phyloP scores from a whole-genome alignment of 2,797 vertebrate genomes.

The Harpagifer antarcticus region DNA sequence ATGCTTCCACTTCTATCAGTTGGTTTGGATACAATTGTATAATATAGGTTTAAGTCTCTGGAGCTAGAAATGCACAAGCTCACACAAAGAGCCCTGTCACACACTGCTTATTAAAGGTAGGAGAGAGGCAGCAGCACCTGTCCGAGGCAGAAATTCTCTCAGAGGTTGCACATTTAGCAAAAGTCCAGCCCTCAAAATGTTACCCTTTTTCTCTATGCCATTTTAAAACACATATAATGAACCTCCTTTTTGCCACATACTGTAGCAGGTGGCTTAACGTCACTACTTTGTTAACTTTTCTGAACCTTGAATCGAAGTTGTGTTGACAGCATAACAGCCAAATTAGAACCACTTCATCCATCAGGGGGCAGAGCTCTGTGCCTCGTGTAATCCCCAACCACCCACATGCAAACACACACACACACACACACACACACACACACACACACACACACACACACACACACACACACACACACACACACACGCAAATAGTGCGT shows the following conservation, averaged over 20 bases:
- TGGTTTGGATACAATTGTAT: slow-evolving; percentile 20
- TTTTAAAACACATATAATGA: neutral
- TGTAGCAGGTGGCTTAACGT: neutral
- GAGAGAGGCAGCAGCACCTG: slow-evolving; percentile 51
- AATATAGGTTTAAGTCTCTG: slow-evolving; percentile 7
- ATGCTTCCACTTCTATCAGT: slow-evolving; percentile 19
- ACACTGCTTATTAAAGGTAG: slow-evolving; percentile 67
- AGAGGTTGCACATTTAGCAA: slow-evolving; percentile 24
- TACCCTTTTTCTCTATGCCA: slow-evolving; percentile 6
- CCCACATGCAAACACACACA: neutral
- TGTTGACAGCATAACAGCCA: slow-evolving; percentile 4
- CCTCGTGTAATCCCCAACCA: slow-evolving; percentile 6
- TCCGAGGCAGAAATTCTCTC: slow-evolving; percentile 39
- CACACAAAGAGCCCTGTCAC: slow-evolving; percentile 33
- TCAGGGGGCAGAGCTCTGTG: slow-evolving; percentile 3
- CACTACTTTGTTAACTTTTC: neutral
- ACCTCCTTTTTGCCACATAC: slow-evolving; percentile 4
- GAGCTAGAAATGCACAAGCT: slow-evolving; percentile 25
- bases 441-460: neutral
- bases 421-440: neutral
- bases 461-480: slow-evolving; percentile 1
- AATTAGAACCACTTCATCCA: slow-evolving; percentile 29
- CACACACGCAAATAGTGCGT: slow-evolving; percentile 3
- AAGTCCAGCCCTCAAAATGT: slow-evolving; percentile 29
- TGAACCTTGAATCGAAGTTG: neutral